phyloP scores from a whole-genome alignment of 2,888 invertebrate genomes.

The Drosophila neotestacea region DNA sequence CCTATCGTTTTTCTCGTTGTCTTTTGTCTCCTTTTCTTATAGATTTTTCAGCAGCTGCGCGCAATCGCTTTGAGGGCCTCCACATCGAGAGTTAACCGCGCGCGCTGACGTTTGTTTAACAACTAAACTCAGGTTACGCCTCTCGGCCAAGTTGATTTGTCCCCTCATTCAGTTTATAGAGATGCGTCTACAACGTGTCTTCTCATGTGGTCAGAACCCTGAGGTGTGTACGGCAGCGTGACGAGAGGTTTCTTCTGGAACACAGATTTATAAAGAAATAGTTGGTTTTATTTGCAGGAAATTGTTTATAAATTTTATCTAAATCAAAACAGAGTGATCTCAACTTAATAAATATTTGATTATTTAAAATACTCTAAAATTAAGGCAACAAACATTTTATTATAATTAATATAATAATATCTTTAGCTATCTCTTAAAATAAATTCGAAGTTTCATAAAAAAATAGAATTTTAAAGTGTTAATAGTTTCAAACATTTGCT shows the following conservation, averaged over 20 bases:
- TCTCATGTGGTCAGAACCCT: slow-evolving; percentile 1
- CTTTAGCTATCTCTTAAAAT: too few relatives aligned
- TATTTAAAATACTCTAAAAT: too few relatives aligned
- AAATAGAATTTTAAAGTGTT: too few relatives aligned
- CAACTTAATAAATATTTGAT: too few relatives aligned
- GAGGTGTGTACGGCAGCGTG: neutral
- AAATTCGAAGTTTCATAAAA: too few relatives aligned
- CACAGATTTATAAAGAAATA: neutral
- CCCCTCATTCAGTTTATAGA: slow-evolving; percentile 26
- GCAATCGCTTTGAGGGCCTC: slow-evolving; percentile 24
- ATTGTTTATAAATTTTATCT: too few relatives aligned
- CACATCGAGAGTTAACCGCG: slow-evolving; percentile 51
- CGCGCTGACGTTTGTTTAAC: slow-evolving; percentile 73
- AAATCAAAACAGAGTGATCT: too few relatives aligned
- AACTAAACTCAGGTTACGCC: slow-evolving; percentile 59
- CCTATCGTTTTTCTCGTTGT: slow-evolving; percentile 16
- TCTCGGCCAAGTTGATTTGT: slow-evolving; percentile 31
- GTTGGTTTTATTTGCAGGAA: neutral
- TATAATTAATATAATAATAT: too few relatives aligned
- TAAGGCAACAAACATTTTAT: too few relatives aligned
- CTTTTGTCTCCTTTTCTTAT: slow-evolving; percentile 19
- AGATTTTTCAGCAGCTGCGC: slow-evolving; percentile 34
- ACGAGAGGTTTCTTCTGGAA: neutral
- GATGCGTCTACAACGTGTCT: slow-evolving; percentile 28
- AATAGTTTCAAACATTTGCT: too few relatives aligned